Base-by-base conservation (phyloP, 2,888 invertebrate species). In the Apotomis betuletana region DNA sequence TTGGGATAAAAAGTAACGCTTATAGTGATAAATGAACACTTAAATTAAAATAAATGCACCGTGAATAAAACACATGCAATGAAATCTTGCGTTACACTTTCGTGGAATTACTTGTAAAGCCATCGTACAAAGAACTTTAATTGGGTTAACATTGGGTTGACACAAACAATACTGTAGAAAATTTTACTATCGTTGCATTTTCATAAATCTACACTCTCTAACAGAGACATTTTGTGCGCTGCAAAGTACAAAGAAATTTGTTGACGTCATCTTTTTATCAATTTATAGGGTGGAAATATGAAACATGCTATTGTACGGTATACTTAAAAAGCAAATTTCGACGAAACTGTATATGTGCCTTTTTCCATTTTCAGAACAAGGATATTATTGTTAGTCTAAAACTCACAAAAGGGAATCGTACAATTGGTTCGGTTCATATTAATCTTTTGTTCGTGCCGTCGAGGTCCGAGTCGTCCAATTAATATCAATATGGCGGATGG, bases 321-420 rank as follows among this genome's bases (percentile, higher is more conserved):
- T 27, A n/a, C n/a, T n/a, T n/a, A 27, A 51, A 12, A 51, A 5
- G 3, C 12, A 49, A n/a, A n/a, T 38, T 36, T 9, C 3, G 51
- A 38, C 12, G 4, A 36, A 36, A 49, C 12, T 38, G 12, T 57
- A 58, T 3, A 12, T n/a, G 5, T 0, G 4, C 3, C 8, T 41
- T 36, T 57, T 49, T 49, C 49, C 57, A 46, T 46, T 36, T 49
- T 68, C 67, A 75, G 83, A 78, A 80, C 79, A 79, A 77, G 77
- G 80, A 87, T 86, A 86, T 87, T 41, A 6, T 84, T 81, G 82
- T 79, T 80, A 76, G 77, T 80, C 77, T 82, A 79, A 79, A 83
- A 84, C 78, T 84, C 84, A 86, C 88, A 87, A 88, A 87, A 84
- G 84, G 85, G 84, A 88, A 87, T 85, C 85, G 82, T 84, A 81